phyloP scores from a whole-genome alignment of 1,140 invertebrate genomes.

The Papilio aristodemus region DNA sequence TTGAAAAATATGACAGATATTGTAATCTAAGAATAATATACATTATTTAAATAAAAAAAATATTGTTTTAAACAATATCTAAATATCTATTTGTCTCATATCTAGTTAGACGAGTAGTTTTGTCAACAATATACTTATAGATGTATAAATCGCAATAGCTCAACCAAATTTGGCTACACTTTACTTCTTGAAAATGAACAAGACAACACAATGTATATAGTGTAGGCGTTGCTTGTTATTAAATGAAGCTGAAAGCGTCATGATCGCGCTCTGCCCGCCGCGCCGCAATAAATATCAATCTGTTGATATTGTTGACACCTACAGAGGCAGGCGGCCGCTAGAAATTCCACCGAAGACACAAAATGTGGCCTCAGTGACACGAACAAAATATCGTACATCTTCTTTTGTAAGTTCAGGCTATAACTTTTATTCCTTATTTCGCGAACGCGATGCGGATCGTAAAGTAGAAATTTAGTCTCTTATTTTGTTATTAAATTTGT shows the following conservation, averaged over 20 bases:
- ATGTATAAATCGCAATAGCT: no score
- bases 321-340: background rate
- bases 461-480: no score
- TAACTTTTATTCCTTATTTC: slow-evolving; percentile 11
- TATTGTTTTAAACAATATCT: no score
- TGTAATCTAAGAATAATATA: no score
- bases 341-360: slow-evolving; percentile 30
- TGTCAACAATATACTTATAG: no score
- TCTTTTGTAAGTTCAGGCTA: slow-evolving; percentile 1
- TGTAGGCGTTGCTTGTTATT: no score
- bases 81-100: no score
- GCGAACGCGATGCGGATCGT: background rate
- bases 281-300: slow-evolving; percentile 31
- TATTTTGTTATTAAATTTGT: no score
- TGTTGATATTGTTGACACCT: slow-evolving; percentile 33
- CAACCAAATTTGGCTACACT: no score
- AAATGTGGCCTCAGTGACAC: slow-evolving; percentile 30
- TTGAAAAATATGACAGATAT: no score
- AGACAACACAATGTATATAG: background rate
- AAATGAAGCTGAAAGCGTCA: slow-evolving; percentile 30
- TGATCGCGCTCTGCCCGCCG: slow-evolving; percentile 8
- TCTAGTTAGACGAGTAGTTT: no score
- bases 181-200: background rate
- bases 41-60: no score
- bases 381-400: slow-evolving; percentile 27